These are phyloP conservation scores for Gobio gobio DNA, from an alignment of 2,113 vertebrate species.

Conservation along the genomic window DNA sequence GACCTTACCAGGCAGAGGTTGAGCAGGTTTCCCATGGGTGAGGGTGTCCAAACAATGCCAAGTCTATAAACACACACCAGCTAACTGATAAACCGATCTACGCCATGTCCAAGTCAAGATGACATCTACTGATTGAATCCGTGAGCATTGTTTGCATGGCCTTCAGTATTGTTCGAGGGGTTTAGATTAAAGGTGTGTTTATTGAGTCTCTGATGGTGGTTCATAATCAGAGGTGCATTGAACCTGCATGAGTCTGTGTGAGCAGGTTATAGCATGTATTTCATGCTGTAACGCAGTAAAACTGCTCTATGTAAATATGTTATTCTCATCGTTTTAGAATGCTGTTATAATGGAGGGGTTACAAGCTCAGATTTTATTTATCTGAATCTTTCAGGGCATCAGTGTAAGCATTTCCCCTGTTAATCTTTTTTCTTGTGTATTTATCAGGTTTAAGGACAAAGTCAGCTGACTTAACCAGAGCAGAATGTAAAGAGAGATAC, in stretches of 20 bases:
- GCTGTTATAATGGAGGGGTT: background rate
- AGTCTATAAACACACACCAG: slow-evolving; percentile 15
- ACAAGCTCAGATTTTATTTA: slow-evolving; percentile 6
- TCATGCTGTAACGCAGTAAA: background rate
- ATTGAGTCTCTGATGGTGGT: background rate
- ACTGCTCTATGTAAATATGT: background rate
- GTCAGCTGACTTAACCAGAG: background rate
- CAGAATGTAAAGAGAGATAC: background rate
- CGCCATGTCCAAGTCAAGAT: background rate
- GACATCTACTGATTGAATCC: background rate
- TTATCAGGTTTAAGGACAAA: background rate
- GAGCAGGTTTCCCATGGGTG: slow-evolving; percentile 54
- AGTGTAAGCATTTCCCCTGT: background rate
- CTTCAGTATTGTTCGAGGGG: slow-evolving; percentile 1
- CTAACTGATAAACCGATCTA: slow-evolving; percentile 17
- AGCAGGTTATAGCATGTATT: background rate
- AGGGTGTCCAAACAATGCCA: slow-evolving; percentile 9
- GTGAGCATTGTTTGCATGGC: background rate
- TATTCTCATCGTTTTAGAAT: background rate
- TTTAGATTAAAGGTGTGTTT: slow-evolving; percentile 12
- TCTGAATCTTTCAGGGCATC: background rate
- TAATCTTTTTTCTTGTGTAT: background rate
- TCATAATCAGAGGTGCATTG: background rate
- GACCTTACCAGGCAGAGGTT: slow-evolving; percentile 47
- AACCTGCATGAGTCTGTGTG: background rate